Conservation (phyloP, 2,113 vertebrate genomes). For the Otocyon megalotis region DNA sequence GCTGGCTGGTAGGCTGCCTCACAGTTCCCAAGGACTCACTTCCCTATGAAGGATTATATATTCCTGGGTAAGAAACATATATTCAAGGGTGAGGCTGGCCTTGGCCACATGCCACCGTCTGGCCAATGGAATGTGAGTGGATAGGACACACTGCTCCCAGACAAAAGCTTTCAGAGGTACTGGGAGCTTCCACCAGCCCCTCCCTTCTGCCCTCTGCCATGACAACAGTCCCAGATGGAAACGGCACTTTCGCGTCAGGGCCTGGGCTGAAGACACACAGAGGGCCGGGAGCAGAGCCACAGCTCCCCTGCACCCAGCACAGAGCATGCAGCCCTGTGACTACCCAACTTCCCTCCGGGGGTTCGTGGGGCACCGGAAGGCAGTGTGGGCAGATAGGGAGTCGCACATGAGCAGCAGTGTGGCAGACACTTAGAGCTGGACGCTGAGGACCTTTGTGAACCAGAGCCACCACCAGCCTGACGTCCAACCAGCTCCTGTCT, state of each 20-base stretch:
- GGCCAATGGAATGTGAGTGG: rapidly evolving
- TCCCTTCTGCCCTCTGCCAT: background rate
- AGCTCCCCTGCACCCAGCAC: rapidly evolving
- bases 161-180: background rate
- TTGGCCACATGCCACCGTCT: background rate
- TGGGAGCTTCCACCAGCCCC: background rate
- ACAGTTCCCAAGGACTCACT: rapidly evolving
- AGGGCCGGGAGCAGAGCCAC: no score
- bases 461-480: background rate
- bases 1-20: rapidly evolving
- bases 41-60: background rate
- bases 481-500: background rate
- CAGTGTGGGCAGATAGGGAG: background rate
- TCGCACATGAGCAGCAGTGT: background rate
- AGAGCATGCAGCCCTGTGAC: rapidly evolving
- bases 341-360: background rate
- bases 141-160: background rate
- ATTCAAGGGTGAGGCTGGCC: background rate
- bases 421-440: background rate
- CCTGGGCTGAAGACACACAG: background rate
- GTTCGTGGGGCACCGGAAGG: rapidly evolving
- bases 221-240: background rate
- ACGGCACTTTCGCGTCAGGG: background rate
- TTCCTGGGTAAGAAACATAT: background rate
- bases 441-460: background rate